Conservation (phyloP, 1,140 invertebrate species). For the Leptinotarsa defecta region DNA sequence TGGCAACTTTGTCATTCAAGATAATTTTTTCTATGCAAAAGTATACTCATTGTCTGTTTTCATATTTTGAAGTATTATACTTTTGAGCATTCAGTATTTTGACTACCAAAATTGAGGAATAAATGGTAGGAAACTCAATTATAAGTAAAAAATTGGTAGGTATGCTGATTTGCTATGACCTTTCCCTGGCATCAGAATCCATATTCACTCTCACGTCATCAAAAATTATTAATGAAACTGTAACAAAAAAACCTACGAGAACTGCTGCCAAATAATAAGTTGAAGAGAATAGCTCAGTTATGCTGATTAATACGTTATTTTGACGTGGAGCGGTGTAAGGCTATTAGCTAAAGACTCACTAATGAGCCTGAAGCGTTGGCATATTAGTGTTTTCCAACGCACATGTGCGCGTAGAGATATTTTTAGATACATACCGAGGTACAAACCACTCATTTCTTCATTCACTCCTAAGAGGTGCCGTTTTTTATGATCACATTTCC, state of each 20-base stretch:
- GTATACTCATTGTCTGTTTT: too few species aligned
- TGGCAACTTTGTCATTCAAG: too few species aligned
- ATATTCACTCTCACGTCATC: background rate
- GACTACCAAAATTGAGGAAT: too few species aligned
- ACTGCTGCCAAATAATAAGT: slow-evolving; percentile 7
- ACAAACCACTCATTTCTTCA: slow-evolving; percentile 24
- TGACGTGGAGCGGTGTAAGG: slow-evolving; percentile 49
- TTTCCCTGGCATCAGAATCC: too few species aligned
- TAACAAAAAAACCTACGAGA: background rate
- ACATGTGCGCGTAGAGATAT: slow-evolving; percentile 27
- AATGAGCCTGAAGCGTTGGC: slow-evolving; percentile 48
- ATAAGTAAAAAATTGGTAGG: too few species aligned
- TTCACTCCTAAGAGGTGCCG: background rate
- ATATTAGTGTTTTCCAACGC: slow-evolving; percentile 46
- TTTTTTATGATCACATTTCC: background rate
- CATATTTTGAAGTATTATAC: too few species aligned
- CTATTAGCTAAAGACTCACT: slow-evolving; percentile 49
- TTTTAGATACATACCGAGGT: slow-evolving; percentile 27
- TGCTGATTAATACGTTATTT: slow-evolving; percentile 54
- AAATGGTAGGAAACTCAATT: too few species aligned
- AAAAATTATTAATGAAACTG: slow-evolving; percentile 4
- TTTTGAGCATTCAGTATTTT: too few species aligned
- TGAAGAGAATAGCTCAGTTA: slow-evolving; percentile 22
- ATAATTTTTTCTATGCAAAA: too few species aligned
- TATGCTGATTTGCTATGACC: too few species aligned